Evolutionary conservation across 2,113 vertebrate species (phyloP), one percentile per base, ranked within the genome.

Genomic region (Columbina picui): DNA sequence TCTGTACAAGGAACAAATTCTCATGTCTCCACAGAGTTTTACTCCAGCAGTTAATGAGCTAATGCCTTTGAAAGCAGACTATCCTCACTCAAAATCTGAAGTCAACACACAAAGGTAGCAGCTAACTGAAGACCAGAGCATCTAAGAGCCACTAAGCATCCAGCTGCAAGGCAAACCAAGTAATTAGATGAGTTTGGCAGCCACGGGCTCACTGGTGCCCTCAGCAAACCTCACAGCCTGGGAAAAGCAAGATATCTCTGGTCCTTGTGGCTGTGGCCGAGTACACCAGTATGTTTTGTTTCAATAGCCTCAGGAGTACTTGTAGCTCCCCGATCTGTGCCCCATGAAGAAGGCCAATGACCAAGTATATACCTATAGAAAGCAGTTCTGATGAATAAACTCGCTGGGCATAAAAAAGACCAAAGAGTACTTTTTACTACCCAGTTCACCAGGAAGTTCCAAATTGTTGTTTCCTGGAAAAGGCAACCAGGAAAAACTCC

Each of bases 191-290:
- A 65, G 18, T 50, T 36, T n/a, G 53, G 74, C n/a, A 67, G 32
- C 59, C 10, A 14, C 0, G 36, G 0, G 0, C 7, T 27, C 45
- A 57, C 45, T 18, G 16, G 38, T 67, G 68, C 60, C 68, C 90
- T 34, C 52, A 63, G 65, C 73, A 84, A 93, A 74, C 73, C 34
- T 13, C 39, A 82, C 11, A 59, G 55, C 56, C 53, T 38, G 60
- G n/a, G 45, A 71, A 69, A 88, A 18, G 11, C 63, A 77, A 69
- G 22, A 19, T 49, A 64, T 64, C 65, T 52, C 47, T 14, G 43
- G 47, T 32, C 32, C 9, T 32, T 16, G 55, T n/a, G 22, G 13
- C 39, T 89, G 57, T 79, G 25, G 39, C 45, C 47, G 63, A 71
- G 25, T 5, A 18, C 20, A 87, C 25, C 32, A 84, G 17, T n/a